Percentiles rank a stretch among this genome's conserved stretches.
phyloP scores from a whole-genome alignment of 2,888 invertebrate genomes.

The Mactromeris polynyma region DNA sequence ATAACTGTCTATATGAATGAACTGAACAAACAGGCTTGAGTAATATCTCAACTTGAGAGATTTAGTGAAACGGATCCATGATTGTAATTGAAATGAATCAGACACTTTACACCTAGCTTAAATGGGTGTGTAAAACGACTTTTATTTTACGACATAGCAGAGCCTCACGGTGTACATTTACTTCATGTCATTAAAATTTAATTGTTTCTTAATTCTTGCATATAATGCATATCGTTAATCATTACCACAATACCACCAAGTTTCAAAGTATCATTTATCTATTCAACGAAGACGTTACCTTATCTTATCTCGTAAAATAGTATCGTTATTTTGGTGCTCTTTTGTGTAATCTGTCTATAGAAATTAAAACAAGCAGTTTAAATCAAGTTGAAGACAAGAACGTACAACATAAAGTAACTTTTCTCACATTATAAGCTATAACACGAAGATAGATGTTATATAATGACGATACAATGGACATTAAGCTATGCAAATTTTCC shows the following conservation, averaged over 20 bases:
- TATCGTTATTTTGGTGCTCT: neutral
- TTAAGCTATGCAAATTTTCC: neutral
- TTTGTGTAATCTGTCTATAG: neutral
- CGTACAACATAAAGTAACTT: neutral
- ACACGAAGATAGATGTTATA: neutral
- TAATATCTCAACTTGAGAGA: no score
- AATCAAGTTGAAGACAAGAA: neutral
- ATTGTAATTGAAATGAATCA: no score
- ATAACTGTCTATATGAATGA: no score
- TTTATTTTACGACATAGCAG: neutral
- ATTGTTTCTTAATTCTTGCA: neutral
- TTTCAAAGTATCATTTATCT: neutral
- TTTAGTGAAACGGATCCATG: no score
- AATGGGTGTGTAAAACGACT: no score
- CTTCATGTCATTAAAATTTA: neutral
- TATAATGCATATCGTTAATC: neutral
- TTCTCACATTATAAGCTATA: neutral
- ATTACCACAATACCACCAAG: neutral
- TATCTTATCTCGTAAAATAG: neutral
- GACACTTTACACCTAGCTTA: no score
- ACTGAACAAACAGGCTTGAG: no score
- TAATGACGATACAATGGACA: neutral
- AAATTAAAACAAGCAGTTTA: neutral
- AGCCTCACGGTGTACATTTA: neutral
- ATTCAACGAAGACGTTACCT: neutral